Conservation (phyloP, 2,113 vertebrate genomes). For the Strix uralensis region DNA sequence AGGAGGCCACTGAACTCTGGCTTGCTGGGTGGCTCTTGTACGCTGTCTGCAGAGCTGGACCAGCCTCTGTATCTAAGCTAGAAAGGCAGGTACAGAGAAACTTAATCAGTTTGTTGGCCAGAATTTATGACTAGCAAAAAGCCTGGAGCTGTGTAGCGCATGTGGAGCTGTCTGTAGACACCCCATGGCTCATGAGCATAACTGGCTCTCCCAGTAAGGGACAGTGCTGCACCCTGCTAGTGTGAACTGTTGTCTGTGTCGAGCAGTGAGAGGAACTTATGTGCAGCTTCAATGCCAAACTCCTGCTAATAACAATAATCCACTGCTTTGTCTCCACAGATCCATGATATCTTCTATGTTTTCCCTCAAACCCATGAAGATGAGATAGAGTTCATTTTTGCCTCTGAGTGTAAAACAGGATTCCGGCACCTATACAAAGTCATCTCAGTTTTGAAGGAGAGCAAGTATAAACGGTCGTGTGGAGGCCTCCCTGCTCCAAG, state of each 20-base stretch:
- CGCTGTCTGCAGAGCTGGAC: background rate
- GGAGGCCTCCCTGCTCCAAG: slow-evolving; percentile 75
- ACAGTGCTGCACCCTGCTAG: background rate
- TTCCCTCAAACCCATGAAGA: slow-evolving; percentile 80
- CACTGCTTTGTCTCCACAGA: slow-evolving; percentile 62
- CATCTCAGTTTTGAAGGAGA: slow-evolving; percentile 75
- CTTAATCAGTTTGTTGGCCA: background rate
- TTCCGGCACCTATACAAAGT: slow-evolving; percentile 83
- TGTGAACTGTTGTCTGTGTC: background rate
- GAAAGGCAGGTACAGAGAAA: background rate
- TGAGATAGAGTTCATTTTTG: slow-evolving; percentile 83
- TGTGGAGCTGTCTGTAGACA: background rate
- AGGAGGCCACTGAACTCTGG: background rate
- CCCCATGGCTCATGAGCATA: background rate
- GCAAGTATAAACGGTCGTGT: slow-evolving; percentile 75
- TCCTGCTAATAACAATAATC: background rate
- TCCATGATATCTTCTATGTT: slow-evolving; percentile 83
- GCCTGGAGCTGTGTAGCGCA: background rate
- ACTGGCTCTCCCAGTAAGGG: background rate
- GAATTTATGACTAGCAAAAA: background rate
- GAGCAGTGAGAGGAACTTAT: background rate
- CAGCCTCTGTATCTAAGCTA: background rate
- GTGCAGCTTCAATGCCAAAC: background rate
- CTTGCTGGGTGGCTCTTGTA: background rate
- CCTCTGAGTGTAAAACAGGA: slow-evolving; percentile 83